These are phyloP conservation scores for Acanthosepion pharaonis DNA, from an alignment of 2,888 invertebrate genomes.

Conservation along the genomic window DNA sequence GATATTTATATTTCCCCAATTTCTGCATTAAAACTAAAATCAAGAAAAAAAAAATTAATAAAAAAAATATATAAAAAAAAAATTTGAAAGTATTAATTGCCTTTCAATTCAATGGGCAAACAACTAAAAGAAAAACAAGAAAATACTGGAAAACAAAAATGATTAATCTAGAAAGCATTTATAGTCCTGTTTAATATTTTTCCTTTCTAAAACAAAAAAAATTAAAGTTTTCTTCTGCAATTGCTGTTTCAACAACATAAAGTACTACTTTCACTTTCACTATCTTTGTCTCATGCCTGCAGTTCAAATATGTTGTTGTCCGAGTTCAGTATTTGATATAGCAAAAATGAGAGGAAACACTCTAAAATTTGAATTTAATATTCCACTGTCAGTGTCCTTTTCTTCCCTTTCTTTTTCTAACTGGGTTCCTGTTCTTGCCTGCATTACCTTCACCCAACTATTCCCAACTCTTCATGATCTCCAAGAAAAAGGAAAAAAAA, in stretches of 20 bases:
- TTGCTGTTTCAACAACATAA: background rate
- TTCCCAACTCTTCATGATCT: background rate
- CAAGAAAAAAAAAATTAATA: background rate
- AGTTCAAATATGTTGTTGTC: background rate
- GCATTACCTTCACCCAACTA: background rate
- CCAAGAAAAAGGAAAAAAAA: background rate
- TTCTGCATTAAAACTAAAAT: background rate
- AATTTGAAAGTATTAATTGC: background rate
- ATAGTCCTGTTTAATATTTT: background rate
- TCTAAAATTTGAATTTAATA: background rate
- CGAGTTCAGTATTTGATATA: background rate
- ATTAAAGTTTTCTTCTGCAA: background rate
- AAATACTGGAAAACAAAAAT: background rate
- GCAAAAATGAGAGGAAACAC: background rate
- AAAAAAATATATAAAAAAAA: background rate
- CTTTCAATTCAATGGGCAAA: background rate
- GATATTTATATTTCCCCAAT: background rate
- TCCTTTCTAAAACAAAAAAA: background rate
- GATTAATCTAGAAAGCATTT: background rate
- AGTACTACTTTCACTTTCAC: background rate
- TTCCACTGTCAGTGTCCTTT: slow-evolving; percentile 11
- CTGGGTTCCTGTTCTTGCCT: background rate
- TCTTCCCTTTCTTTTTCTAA: background rate
- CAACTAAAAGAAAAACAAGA: background rate
- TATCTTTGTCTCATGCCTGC: background rate